Percentiles rank a stretch among this genome's conserved stretches.
Conservation (phyloP, 2,797 vertebrate genomes). For the Bufotes viridis region DNA sequence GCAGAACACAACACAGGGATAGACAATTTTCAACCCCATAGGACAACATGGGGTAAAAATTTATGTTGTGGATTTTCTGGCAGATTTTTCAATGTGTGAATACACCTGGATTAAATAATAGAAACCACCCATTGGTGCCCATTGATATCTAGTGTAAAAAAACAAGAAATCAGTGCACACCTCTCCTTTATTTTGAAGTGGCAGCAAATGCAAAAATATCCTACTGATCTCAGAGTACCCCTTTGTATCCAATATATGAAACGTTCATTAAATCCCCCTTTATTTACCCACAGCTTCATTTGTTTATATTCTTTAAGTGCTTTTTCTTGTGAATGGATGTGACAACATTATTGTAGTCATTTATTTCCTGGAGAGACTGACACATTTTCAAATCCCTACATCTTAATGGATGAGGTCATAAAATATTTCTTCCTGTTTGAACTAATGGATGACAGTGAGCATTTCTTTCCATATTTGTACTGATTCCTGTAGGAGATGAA, state of each 20-base stretch:
- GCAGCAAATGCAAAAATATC: not conserved
- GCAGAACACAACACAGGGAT: too few species aligned
- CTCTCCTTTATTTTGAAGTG: too few species aligned
- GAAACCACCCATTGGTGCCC: too few species aligned
- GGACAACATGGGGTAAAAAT: too few species aligned
- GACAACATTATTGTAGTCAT: conserved; percentile 7
- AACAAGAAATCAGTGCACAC: too few species aligned
- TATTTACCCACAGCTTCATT: not conserved
- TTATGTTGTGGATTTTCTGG: too few species aligned
- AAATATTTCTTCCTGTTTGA: conserved; percentile 73
- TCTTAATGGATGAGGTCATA: conserved; percentile 68
- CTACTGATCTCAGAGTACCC: not conserved
- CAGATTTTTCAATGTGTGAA: too few species aligned
- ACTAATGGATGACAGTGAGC: conserved; percentile 71
- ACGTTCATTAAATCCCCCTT: not conserved
- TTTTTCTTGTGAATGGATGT: conserved; percentile 7
- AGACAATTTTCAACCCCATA: too few species aligned
- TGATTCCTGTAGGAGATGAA: conserved; percentile 79
- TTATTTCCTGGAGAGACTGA: conserved; percentile 59
- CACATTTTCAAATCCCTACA: conserved; percentile 41
- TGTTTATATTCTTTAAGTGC: conserved; percentile 15
- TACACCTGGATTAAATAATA: too few species aligned
- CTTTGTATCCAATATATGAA: not conserved
- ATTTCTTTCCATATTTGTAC: conserved; percentile 74
- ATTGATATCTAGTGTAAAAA: too few species aligned